Evolutionary conservation across 2,797 vertebrate genomes (phyloP), one percentile per base, ranked within the genome.

Genomic region (Lacerta agilis): DNA sequence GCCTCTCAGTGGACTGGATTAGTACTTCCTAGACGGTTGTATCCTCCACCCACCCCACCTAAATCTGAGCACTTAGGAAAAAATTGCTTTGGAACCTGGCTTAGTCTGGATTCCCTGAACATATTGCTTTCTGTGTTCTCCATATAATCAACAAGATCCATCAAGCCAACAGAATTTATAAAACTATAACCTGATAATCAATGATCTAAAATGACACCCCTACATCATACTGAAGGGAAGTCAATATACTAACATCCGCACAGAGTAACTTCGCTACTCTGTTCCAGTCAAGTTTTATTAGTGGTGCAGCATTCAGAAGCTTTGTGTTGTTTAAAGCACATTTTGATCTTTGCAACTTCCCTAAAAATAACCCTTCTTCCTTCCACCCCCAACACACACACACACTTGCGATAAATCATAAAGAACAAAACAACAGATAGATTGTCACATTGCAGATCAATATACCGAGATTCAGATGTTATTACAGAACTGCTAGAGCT

Each of bases 181-280:
- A 82, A 86, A 91, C 88, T 20, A 86, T 11, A 82, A 76, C 8
- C 0, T 71, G 82, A 91, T 88, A 93, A 90, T 94, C 91, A 85
- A 86, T 92, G 89, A 71, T 29, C 41, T 7, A 88, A 91, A 89
- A 92, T 81, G 91, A 87, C 38, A 92, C 17, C 79, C 88, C 69
- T 90, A n/a, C 45, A 45, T 95, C 81, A 91, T 88, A 85, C 90
- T 91, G 90, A 92, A 82, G 64, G 86, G 41, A 92, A 94, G 15
- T 88, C 83, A 77, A 86, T 87, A 13, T 15, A 27, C 41, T 20
- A 9, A 45, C 83, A 36, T 89, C 82, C 36, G 4, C 85, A 92
- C 41, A 87, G 87, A 79, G 36, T n/a, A 86, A 85, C 49, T 86
- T n/a, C 77, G 29, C 66, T 89, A 3, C 11, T 88, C 77, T 13